phyloP scores from a whole-genome alignment of 2,797 vertebrate species.

The Simalia tracyae region DNA sequence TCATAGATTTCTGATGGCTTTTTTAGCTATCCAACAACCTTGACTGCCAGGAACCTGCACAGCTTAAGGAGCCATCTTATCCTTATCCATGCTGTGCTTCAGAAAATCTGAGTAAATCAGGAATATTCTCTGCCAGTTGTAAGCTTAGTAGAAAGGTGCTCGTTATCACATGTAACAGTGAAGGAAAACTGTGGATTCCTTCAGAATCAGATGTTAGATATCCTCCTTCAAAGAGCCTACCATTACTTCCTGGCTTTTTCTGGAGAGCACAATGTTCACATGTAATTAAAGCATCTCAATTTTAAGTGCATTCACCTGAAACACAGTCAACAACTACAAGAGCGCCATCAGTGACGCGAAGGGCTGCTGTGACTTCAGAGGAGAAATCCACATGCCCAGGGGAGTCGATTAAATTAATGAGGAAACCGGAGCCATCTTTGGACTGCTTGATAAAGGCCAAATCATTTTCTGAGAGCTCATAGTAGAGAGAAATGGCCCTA shows the following conservation, averaged over 20 bases:
- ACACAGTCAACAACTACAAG: constrained; percentile 71
- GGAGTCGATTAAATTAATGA: constrained; percentile 73
- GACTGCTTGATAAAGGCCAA: constrained; percentile 70
- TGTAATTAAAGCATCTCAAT: not conserved
- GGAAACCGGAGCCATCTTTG: constrained; percentile 68
- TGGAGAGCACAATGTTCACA: not conserved
- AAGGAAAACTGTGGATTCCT: not conserved
- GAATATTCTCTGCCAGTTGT: not conserved
- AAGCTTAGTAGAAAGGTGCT: not conserved
- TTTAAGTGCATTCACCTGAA: constrained; percentile 61
- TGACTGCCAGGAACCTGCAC: not conserved
- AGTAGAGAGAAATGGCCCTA: constrained; percentile 70
- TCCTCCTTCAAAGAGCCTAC: not conserved
- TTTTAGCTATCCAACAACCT: not conserved
- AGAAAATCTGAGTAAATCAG: not conserved
- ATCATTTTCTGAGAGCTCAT: constrained; percentile 64
- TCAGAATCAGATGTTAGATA: not conserved
- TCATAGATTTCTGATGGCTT: not conserved
- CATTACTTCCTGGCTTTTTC: not conserved
- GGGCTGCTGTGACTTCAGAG: constrained; percentile 72
- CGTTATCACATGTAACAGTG: not conserved
- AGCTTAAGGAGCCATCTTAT: not conserved
- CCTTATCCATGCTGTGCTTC: not conserved
- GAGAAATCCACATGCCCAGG: constrained; percentile 70
- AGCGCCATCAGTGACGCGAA: constrained; percentile 65